Evolutionary conservation across 37 sponge, comb jelly and placozoan genomes (phyloP).

Genomic region (Axinella damicornis): DNA sequence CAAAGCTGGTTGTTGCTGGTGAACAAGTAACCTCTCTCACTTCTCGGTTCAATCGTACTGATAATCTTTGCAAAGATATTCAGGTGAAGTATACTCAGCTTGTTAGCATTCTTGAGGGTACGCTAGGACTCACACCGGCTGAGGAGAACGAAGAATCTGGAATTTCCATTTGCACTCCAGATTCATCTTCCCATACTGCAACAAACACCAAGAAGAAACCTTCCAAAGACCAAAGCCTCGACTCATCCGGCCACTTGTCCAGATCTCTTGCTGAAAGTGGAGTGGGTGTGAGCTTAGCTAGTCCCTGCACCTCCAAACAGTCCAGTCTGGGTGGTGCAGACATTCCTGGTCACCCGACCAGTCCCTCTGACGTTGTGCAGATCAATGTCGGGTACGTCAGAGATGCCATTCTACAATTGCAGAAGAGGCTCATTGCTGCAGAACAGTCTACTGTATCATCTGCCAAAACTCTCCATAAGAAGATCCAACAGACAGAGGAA

Average conservation of each 20-base stretch:
- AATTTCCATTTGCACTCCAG: background rate
- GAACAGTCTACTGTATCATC: conserved; percentile 9
- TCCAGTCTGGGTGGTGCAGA: background rate
- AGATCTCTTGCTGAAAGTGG: conserved; percentile 52
- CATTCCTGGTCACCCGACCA: background rate
- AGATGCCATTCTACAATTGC: conserved; percentile 55
- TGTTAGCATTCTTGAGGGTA: conserved; percentile 47
- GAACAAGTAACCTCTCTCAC: conserved; percentile 11
- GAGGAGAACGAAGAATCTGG: background rate
- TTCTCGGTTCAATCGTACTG: conserved; percentile 6
- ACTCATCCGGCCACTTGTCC: background rate
- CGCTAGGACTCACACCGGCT: conserved; percentile 31
- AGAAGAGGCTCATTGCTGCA: conserved; percentile 46
- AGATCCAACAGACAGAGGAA: conserved; percentile 28
- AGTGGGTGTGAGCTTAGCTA: conserved; percentile 30
- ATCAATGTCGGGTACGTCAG: conserved; percentile 18
- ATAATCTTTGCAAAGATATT: background rate
- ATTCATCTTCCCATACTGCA: no score
- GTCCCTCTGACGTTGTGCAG: background rate
- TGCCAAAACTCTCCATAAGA: background rate
- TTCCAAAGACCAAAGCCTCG: background rate
- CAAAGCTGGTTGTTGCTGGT: conserved; percentile 1
- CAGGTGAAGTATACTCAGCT: conserved; percentile 36
- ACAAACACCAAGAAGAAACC: background rate
- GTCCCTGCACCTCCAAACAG: background rate